Percentiles rank a stretch among this genome's conserved stretches.
Evolutionary conservation across 2,888 invertebrate genomes (phyloP).

Genomic region (Onthophagus sagittarius): DNA sequence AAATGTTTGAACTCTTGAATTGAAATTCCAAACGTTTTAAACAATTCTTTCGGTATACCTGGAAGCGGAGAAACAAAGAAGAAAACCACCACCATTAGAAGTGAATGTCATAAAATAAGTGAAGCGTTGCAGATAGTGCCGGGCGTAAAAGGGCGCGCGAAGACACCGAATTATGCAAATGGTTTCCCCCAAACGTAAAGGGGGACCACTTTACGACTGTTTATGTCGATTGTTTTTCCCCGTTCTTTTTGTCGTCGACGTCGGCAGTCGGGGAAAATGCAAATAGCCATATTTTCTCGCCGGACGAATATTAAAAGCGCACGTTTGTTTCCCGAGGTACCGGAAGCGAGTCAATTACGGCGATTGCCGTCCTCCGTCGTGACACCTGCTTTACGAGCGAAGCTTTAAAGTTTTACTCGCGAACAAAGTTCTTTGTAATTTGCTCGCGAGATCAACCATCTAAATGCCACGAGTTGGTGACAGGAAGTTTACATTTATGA

Average conservation of each 20-base stretch:
- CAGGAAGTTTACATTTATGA: neutral
- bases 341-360: slow-evolving; percentile 9
- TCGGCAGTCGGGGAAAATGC: neutral
- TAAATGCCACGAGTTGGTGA: neutral
- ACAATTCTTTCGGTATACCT: neutral
- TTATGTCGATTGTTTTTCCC: slow-evolving; percentile 32
- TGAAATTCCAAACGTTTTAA: neutral
- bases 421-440: neutral
- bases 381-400: neutral
- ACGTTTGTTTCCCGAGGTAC: slow-evolving; percentile 5
- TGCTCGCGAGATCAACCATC: neutral
- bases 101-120: neutral
- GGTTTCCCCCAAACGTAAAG: neutral
- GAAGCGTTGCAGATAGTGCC: neutral
- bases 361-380: neutral
- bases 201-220: slow-evolving; percentile 30
- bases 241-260: neutral
- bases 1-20: neutral
- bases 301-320: slow-evolving; percentile 8
- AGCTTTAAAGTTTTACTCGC: neutral
- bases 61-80: neutral
- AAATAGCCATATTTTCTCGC: slow-evolving; percentile 9
- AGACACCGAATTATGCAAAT: slow-evolving; percentile 8
- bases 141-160: neutral
- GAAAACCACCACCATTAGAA: neutral